Conservation (phyloP, 2,113 vertebrate species). For the Epinephelus fuscoguttatus region DNA sequence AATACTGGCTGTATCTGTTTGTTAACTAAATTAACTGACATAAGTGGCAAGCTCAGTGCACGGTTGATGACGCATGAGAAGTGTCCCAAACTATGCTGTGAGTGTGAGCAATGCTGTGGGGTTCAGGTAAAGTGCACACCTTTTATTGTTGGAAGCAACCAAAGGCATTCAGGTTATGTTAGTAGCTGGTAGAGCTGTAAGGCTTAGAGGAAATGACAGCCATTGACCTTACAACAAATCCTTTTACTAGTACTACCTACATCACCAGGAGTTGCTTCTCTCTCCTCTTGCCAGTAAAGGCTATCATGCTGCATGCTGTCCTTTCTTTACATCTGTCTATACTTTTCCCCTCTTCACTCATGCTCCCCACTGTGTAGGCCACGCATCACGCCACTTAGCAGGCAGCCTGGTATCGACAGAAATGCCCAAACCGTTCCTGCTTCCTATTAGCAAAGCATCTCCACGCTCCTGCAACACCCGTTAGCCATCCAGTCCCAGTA, state of each 20-base stretch:
- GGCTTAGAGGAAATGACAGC: background rate
- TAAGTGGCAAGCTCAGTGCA: background rate
- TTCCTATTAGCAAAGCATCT: conserved; percentile 89
- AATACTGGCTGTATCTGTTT: background rate
- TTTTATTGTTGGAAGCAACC: background rate
- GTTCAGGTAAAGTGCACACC: too few relatives aligned
- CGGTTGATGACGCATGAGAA: background rate
- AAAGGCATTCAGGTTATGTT: background rate
- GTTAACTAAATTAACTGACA: background rate
- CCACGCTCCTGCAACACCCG: conserved; percentile 86
- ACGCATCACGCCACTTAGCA: conserved; percentile 60
- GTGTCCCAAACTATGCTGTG: background rate
- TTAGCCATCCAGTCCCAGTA: conserved; percentile 85
- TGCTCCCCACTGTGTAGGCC: conserved; percentile 4
- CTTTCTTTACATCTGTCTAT: conserved; percentile 40
- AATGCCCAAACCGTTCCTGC: conserved; percentile 79
- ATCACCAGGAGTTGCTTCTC: background rate
- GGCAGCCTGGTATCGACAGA: conserved; percentile 57
- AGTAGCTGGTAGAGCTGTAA: too few relatives aligned
- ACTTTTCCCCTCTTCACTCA: conserved; percentile 13
- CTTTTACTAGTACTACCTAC: background rate
- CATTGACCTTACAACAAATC: background rate
- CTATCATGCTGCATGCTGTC: background rate
- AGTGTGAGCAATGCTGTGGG: too few relatives aligned
- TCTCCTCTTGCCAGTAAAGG: background rate